These are phyloP conservation scores for Samia ricini DNA, from an alignment of 1,140 invertebrate genomes.

Conservation along the genomic window DNA sequence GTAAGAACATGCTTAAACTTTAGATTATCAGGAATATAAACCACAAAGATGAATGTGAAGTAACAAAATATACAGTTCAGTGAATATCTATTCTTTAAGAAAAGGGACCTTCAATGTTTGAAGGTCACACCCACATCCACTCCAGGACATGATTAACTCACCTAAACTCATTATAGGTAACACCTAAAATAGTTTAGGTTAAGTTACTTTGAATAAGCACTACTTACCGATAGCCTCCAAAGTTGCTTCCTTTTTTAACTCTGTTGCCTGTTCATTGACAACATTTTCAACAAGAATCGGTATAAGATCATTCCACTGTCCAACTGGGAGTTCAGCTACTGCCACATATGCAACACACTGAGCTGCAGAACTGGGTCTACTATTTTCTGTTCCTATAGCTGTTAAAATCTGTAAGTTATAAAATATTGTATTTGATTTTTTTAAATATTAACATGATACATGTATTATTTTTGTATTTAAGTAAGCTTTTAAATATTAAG, in stretches of 20 bases:
- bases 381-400: slow-evolving; percentile 96
- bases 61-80: too few relatives aligned
- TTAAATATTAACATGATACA: too few relatives aligned
- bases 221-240: slow-evolving; percentile 96
- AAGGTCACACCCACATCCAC: too few relatives aligned
- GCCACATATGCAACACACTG: slow-evolving; percentile 99
- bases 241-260: slow-evolving; percentile 97
- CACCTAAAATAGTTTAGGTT: background rate
- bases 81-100: too few relatives aligned
- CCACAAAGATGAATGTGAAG: too few relatives aligned
- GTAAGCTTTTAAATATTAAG: too few relatives aligned
- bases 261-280: slow-evolving; percentile 89
- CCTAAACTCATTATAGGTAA: too few relatives aligned
- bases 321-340: slow-evolving; percentile 94
- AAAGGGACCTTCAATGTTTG: too few relatives aligned
- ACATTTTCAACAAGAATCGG: slow-evolving; percentile 93
- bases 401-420: slow-evolving; percentile 86
- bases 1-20: too few relatives aligned
- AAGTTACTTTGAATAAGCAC: background rate
- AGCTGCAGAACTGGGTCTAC: slow-evolving; percentile 96
- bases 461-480: too few relatives aligned
- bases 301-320: slow-evolving; percentile 93
- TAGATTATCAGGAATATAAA: too few relatives aligned
- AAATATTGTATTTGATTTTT: background rate
- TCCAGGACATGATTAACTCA: too few relatives aligned